phyloP scores from a whole-genome alignment of 2,797 vertebrate genomes.

The Sebastes flavidus region DNA sequence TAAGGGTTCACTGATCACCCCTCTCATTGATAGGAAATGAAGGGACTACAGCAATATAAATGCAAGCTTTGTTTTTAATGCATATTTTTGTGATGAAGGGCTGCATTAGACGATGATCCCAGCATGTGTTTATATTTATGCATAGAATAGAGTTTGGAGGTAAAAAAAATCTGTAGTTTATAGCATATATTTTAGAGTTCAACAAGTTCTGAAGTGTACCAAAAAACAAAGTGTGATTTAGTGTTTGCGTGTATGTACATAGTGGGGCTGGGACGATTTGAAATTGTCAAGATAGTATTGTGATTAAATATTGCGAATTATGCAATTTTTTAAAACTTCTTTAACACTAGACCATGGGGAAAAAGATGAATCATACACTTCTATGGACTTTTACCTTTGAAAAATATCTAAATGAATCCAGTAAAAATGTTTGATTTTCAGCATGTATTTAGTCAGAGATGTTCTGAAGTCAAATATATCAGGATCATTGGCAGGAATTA shows the following conservation, averaged over 20 bases:
- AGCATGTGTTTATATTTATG: background rate
- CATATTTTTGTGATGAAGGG: background rate
- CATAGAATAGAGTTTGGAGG: background rate
- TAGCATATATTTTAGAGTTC: background rate
- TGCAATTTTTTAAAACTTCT: too few relatives aligned
- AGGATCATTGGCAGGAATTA: too few relatives aligned
- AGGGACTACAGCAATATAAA: constrained; percentile 13
- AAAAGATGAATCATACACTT: too few relatives aligned
- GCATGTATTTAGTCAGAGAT: too few relatives aligned
- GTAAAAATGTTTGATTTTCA: too few relatives aligned
- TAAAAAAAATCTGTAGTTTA: background rate
- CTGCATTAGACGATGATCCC: background rate
- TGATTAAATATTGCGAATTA: too few relatives aligned
- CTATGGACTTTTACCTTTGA: too few relatives aligned
- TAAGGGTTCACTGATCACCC: constrained; percentile 17
- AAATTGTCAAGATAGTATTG: too few relatives aligned
- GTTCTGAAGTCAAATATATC: too few relatives aligned
- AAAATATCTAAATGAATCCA: too few relatives aligned
- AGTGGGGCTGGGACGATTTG: too few relatives aligned
- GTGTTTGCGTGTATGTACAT: background rate
- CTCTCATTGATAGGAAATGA: background rate
- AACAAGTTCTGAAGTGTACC: background rate
- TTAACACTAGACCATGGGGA: too few relatives aligned
- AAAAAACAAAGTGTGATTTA: background rate
- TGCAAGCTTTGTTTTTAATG: background rate